phyloP scores from a whole-genome alignment of 2,113 vertebrate species.

The Prinia subflava region DNA sequence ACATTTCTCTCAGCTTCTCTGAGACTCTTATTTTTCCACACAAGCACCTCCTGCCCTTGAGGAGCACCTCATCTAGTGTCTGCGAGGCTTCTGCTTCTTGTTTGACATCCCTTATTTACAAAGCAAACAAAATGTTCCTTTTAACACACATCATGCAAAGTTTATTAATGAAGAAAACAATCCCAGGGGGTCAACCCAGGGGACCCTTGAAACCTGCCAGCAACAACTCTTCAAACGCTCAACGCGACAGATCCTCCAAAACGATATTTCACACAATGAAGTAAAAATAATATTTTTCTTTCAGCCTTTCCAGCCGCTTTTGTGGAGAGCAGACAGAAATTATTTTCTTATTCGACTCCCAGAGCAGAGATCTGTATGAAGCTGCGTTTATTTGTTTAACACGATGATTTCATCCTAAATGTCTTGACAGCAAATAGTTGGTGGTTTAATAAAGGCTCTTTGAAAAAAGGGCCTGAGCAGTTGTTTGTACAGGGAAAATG shows the following conservation, averaged over 20 bases:
- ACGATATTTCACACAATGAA: constrained; percentile 88
- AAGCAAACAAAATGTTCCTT: constrained; percentile 82
- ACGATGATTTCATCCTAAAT: constrained; percentile 83
- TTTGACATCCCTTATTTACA: constrained; percentile 82
- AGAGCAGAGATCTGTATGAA: constrained; percentile 79
- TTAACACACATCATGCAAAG: constrained; percentile 83
- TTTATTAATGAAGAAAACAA: constrained; percentile 85
- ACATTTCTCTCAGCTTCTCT: constrained; percentile 10
- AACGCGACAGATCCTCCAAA: constrained; percentile 78
- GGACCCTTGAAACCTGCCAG: constrained; percentile 79
- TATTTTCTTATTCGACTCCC: constrained; percentile 84
- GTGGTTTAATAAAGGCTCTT: constrained; percentile 81
- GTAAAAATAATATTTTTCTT: constrained; percentile 92
- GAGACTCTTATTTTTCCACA: neutral
- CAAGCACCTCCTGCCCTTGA: neutral
- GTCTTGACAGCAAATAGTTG: constrained; percentile 82
- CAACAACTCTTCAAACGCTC: constrained; percentile 81
- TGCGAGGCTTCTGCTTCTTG: constrained; percentile 75
- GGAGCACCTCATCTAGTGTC: constrained; percentile 70
- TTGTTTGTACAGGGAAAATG: constrained; percentile 67
- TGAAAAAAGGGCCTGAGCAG: constrained; percentile 65
- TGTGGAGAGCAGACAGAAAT: constrained; percentile 82
- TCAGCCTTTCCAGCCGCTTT: constrained; percentile 79
- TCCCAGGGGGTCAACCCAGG: constrained; percentile 76
- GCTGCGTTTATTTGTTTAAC: constrained; percentile 84